Evolutionary conservation across 2,888 invertebrate species (phyloP), one percentile per base, ranked within the genome.

Genomic region (Scaeva pyrastri): DNA sequence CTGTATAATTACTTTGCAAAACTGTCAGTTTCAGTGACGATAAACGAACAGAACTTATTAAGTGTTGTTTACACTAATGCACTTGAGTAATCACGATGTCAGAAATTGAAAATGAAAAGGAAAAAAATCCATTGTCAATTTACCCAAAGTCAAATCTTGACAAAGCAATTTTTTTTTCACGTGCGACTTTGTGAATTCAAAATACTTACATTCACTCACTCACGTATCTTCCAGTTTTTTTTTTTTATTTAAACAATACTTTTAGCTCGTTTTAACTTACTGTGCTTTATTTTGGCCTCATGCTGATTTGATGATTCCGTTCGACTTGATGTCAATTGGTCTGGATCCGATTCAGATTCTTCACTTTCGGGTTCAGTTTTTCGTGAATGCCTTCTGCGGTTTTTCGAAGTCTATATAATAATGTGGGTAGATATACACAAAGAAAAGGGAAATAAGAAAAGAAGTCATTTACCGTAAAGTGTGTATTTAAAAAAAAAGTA

Each of bases 291-390:
- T 93, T 95, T 95, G 90, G 94, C 94, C 91, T 96, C 95, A 89
- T 96, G 93, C 90, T 96, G 96, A 93, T 95, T 96, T 91, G 95
- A 95, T 89, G 95, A 95, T 93, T 96, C 95, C 75, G 95, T 95
- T 90, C 95, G 94, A 91, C 96, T 96, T 88, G 95, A 95, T 88
- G 95, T 96, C 90, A 95, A 91, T 90, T 95, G 95, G 90, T 96
- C 96, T 89, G 94, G 95, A 93, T 96, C 96, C 89, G 96, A 96
- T 91, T 96, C 96, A 89, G 95, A 95, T 90, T 96, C 96, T 91
- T 96, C 96, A 90, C 95, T 95, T 91, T 95, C 95, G 72, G 95
- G 94, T 90, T 95, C 95, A 31, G 94, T 94, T 93, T 95, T 95
- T 89, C 95, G 92, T 50, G 93, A 94, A 89, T 94, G 93, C 88